Conservation (phyloP, 1,140 invertebrate genomes). For the Hyphantria cunea region DNA sequence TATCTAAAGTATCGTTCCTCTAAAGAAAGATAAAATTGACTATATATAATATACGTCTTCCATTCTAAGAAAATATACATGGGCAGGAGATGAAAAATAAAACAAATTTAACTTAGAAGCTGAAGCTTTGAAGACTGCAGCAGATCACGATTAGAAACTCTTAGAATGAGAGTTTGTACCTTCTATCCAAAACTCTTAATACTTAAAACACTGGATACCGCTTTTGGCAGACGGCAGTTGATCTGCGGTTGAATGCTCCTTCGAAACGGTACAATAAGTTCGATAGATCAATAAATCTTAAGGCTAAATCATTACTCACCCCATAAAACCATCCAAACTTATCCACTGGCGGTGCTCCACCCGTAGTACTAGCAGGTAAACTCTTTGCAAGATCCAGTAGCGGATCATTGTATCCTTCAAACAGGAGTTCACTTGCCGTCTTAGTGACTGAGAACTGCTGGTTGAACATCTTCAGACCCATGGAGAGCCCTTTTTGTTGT, state of each 20-base stretch:
- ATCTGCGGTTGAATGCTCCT: too few relatives aligned
- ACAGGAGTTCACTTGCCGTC: slow-evolving; percentile 88
- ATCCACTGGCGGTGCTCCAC: slow-evolving; percentile 85
- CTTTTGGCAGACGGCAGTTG: too few relatives aligned
- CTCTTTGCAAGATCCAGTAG: slow-evolving; percentile 85
- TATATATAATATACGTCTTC: not conserved
- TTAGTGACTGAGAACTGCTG: slow-evolving; percentile 84
- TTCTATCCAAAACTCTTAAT: too few relatives aligned
- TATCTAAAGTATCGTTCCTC: slow-evolving; percentile 88
- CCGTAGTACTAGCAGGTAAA: slow-evolving; percentile 77
- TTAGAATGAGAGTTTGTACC: too few relatives aligned
- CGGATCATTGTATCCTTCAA: slow-evolving; percentile 88
- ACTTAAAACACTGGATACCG: too few relatives aligned
- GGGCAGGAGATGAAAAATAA: too few relatives aligned
- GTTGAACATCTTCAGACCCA: slow-evolving; percentile 78
- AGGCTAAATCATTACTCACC: slow-evolving; percentile 73
- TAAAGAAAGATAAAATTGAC: slow-evolving; percentile 59
- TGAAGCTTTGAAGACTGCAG: too few relatives aligned
- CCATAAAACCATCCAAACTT: slow-evolving; percentile 92
- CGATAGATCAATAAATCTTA: too few relatives aligned
- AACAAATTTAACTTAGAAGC: too few relatives aligned
- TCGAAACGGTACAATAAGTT: too few relatives aligned
- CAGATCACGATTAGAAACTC: too few relatives aligned
- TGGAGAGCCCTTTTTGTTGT: slow-evolving; percentile 82
- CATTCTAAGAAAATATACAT: not conserved